Base-by-base conservation (phyloP, 1,140 invertebrate species). In the Zophobas morio region DNA sequence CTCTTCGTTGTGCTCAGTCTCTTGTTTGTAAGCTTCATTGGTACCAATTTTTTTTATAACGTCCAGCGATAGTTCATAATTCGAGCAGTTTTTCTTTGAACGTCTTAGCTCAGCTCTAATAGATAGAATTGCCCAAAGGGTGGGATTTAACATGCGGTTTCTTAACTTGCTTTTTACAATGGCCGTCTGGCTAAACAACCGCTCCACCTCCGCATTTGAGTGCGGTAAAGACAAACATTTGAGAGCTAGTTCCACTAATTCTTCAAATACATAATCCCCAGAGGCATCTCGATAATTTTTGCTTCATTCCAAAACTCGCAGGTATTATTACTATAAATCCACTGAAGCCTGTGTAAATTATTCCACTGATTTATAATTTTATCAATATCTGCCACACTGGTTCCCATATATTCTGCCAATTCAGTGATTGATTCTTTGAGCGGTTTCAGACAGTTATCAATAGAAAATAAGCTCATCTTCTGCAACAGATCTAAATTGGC, bases 201-300 rank as follows among this genome's bases (percentile, higher is more conserved):
- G 54, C 36, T 76, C 74, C 20, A 78, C 70, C 66, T 78, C 63
- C 1, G 57, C 77, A 76, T 78, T 78, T 76, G 77, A 70, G 51
- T 77, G n/a, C 1, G 40, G 42, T 53, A 47, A 63, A 72, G 36
- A 3, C 37, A 77, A 63, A 4, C 47, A 8, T 37, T 4, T 6
- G 1, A 70, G 1, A 2, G 54, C 70, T 49, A 60, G 2, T 1
- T n/a, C n/a, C 2, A 8, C 5, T 51, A 72, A 37, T 32, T 72
- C 6, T 77, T 20, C 33, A 54, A 73, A 77, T 39, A 42, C 34
- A 66, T 75, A 35, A 2, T 63, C 35, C n/a, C 37, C 56, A 42
- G 2, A 20, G 1, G 57, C 56, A 66, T 75, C 53, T 4, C 56
- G 32, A 53, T 74, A 42, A 66, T 40, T 75, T 75, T 53, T 34